Base-by-base conservation (phyloP, 2,113 vertebrate genomes). In the Triplophysa siluroides region DNA sequence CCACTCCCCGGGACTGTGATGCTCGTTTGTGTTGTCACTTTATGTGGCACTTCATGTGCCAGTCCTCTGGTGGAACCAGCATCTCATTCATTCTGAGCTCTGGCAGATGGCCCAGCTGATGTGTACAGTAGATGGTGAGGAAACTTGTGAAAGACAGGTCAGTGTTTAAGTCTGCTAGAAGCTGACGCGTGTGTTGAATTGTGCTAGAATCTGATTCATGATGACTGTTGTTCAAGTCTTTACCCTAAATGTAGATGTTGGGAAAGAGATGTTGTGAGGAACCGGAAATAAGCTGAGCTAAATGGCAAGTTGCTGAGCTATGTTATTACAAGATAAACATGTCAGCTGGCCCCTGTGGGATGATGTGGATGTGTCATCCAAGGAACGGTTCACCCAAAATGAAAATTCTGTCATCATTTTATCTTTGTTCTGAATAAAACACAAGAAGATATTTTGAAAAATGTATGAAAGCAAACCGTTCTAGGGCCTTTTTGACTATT, bases 111-210 rank as follows among this genome's bases (percentile, higher is more conserved):
- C 43, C 29, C 65, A 56, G 24, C 21, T 61, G 7, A 62, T 29
- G 3, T 7, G 3, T n/a, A n/a, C n/a, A n/a, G n/a, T 11, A 4
- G 52, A 38, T 8, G 50, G 21, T 1, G 1, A 58, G 16, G 18
- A 63, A 63, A 63, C 58, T 26, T 76, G 43, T 76, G 73, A 63
- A 76, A 76, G 73, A 63, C 60, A 76, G 61, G 72, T 61, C 72
- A 62, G 56, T 74, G 33, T 52, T 52, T 52, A 52, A 52, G 50
- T 52, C 14, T 52, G 50, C 50, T 52, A 52, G 50, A 52, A 13
- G 16, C 14, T 52, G 16, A 16, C 6, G 43, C 29, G 29, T 16
- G 50, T 52, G 50, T 52, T 11, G 10, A n/a, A 45, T 11, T n/a
- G 54, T 29, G 45, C 45, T 63, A 50, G 23, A 45, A 47, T 63